Base-by-base conservation (phyloP, 2,797 vertebrate species). In the Hapalemur alaotrensis region DNA sequence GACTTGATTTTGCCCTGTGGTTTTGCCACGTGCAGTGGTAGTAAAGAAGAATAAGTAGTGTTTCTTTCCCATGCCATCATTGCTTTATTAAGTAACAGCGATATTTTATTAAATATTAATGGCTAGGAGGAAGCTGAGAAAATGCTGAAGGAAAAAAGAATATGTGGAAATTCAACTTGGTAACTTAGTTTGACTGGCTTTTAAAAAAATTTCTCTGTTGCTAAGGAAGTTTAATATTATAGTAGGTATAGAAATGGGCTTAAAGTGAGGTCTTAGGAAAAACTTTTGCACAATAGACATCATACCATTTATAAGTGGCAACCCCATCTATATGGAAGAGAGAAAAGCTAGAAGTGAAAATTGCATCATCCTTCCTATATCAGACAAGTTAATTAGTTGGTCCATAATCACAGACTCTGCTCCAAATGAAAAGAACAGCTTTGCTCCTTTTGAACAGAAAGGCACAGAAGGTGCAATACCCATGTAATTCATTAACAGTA, bases 61-160 rank as follows among this genome's bases (percentile, higher is more conserved):
- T 50, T 57, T 82, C 50, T 91, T 97, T 98, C 88, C 81, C 59
- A 90, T 17, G 1, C 0, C 17, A 8, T 92, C 84, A 32, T 80
- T 95, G 59, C 59, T 97, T 87, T 97, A 85, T 67, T 96, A 93
- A 63, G 43, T 41, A 97, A 95, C 93, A 98, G 96, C 97, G 78
- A 79, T 96, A 75, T 98, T 98, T 98, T 98, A 98, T 97, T 97
- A 97, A 98, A 97, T 97, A 98, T 97, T 97, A 98, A 97, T 86
- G 93, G 59, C 76, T 59, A 48, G 88, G 94, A 98, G 72, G 67
- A 97, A 96, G 41, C 94, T 97, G 92, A 95, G 92, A 97, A 98
- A 98, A 97, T 91, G 43, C 94, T 95, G 18, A 87, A 88, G 95
- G 95, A 97, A 97, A 97, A 98, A 97, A 95, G 97, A 98, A 97